Evolutionary conservation across 1,140 invertebrate species (phyloP), one percentile per base, ranked within the genome.

Genomic region (Hydropsyche tenuis): DNA sequence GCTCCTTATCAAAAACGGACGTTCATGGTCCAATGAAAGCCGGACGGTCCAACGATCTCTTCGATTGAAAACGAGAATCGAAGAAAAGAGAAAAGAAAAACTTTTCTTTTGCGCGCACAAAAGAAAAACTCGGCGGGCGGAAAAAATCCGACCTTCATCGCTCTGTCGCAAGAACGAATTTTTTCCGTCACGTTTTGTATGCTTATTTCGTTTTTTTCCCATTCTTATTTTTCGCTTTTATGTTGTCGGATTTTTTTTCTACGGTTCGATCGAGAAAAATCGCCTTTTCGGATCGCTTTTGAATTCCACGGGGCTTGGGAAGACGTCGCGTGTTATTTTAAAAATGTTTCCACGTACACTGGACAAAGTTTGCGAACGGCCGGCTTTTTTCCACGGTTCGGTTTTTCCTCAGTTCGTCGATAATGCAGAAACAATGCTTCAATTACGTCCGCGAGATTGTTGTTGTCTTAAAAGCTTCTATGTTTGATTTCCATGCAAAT

Each of bases 91-190:
- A 63, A 63, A n/a, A 37, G 30, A 37, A 37, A 37, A 37, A 4
- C 3, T 65, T 22, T 65, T 65, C 18, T 65, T n/a, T n/a, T n/a
- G n/a, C n/a, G n/a, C 30, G 30, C 63, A 23, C 56, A 27, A 60
- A 63, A 65, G 63, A 65, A 37, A 37, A 65, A 65, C 63, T n/a
- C 30, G 30, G 30, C 30, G 30, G 30, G 30, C 63, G 20, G 30
- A 65, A 65, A 65, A 65, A 65, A 65, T 60, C 30, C 63, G 63
- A 65, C 63, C 63, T 65, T 65, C 63, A 25, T 53, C 60, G 22
- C 25, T 30, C 20, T 45, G 63, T 65, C 42, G 63, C 63, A 43
- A 65, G 42, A 65, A 43, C 37, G 63, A 60, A 60, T 60, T 60
- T 60, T 60, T 53, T 16, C 63, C 63, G 63, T 65, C 63, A 45